Base-by-base conservation (phyloP, 2,113 vertebrate genomes). In the Ailurus styani region DNA sequence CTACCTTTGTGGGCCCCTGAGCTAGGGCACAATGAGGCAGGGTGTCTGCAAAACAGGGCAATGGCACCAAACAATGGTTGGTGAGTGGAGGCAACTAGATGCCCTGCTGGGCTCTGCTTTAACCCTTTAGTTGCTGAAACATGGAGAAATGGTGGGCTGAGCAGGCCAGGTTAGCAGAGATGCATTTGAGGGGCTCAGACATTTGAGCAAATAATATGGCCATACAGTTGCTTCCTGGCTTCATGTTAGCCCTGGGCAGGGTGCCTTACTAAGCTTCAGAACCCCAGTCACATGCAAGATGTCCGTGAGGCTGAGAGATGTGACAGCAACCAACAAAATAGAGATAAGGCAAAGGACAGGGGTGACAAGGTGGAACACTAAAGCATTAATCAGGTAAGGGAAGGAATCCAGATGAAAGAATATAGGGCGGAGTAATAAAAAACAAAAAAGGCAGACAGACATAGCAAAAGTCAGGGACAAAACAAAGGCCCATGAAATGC, bases 341-440 rank as follows among this genome's bases (percentile, higher is more conserved):
- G 57, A 87, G n/a, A 50, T 21, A 29, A 52, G 88, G 70, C 0
- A 10, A 81, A 77, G 57, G 34, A 15, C 4, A 13, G 2, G 45
- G 17, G 9, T 20, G 79, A 77, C 27, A 72, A 54, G 64, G 34
- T 1, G 52, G 23, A 70, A 12, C 17, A 7, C 21, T n/a, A 52
- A 47, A 23, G 18, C 34, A 6, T 50, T 6, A 6, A 8, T 2
- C 4, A 13, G 37, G n/a, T 5, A 0, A 37, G 31, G n/a, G 37
- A n/a, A 81, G 50, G 64, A 42, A 45, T 42, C 34, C 42, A 37
- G 70, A 7, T 13, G 27, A 73, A 37, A 37, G 14, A 20, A 17
- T 7, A 5, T 0, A 7, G 12, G 57, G 21, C 25, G 12, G 64
- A 87, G 25, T 14, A 0, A 20, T 42, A 54, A 91, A 57, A 87